These are phyloP conservation scores for Calidris pugnax DNA, from an alignment of 2,113 vertebrate species.

Conservation along the genomic window DNA sequence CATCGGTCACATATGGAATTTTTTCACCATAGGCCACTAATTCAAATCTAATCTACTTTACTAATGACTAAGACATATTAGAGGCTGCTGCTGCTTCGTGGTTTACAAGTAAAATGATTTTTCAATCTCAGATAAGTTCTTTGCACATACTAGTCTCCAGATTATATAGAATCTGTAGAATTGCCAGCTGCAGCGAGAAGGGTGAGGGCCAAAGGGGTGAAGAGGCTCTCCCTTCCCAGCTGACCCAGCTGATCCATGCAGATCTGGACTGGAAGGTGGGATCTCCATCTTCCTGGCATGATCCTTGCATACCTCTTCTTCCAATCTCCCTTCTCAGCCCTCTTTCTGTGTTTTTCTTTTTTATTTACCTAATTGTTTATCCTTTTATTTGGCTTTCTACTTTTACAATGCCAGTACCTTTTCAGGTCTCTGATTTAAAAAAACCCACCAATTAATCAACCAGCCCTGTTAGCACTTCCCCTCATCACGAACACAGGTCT, in stretches of 20 bases:
- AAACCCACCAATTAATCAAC: background rate
- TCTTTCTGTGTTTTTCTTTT: background rate
- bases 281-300: background rate
- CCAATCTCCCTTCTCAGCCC: background rate
- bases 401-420: background rate
- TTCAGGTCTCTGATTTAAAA: background rate
- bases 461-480: background rate
- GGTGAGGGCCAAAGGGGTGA: accelerated
- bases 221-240: background rate
- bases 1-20: accelerated
- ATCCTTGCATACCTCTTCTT: background rate
- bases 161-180: background rate
- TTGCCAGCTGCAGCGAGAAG: background rate
- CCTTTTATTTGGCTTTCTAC: background rate
- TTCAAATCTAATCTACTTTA: background rate
- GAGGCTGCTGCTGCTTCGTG: background rate
- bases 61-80: background rate
- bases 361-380: background rate
- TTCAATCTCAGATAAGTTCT: background rate
- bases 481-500: background rate
- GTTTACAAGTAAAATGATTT: background rate
- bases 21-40: background rate
- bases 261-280: background rate
- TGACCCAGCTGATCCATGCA: accelerated
- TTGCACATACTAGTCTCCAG: accelerated